These are phyloP conservation scores for Caenorhabditis drosophilae DNA, from an alignment of 2,888 invertebrate genomes.

Conservation along the genomic window DNA sequence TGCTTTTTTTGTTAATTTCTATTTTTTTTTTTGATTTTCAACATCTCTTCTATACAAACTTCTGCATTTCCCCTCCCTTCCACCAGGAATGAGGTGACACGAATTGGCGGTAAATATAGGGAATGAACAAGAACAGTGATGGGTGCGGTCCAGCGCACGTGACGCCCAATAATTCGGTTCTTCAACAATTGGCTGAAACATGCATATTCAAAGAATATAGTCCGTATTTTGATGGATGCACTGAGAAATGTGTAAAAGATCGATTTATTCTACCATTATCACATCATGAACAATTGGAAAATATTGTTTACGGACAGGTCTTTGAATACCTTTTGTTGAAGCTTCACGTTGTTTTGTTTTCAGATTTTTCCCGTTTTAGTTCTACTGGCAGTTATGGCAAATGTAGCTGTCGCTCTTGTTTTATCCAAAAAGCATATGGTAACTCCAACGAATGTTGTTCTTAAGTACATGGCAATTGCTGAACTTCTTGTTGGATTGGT, in stretches of 20 bases:
- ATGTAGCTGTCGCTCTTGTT: conserved; percentile 87
- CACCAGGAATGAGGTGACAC: too few species aligned
- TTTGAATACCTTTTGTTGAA: not conserved
- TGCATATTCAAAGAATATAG: conserved; percentile 9
- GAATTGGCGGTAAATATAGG: too few species aligned
- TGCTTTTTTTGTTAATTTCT: too few species aligned
- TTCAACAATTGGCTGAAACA: conserved; percentile 12
- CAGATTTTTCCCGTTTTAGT: conserved; percentile 77
- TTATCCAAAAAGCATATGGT: conserved; percentile 86
- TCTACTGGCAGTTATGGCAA: conserved; percentile 85
- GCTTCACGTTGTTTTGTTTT: conserved; percentile 8
- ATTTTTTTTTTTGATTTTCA: too few species aligned
- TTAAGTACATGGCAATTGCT: conserved; percentile 86
- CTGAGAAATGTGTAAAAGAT: conserved; percentile 24
- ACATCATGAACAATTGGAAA: conserved; percentile 35
- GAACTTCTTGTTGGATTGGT: conserved; percentile 90
- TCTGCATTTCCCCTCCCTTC: too few species aligned
- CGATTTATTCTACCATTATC: conserved; percentile 23
- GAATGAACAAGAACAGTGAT: not conserved
- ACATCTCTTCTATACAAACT: too few species aligned
- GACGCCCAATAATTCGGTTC: not conserved
- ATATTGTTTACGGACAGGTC: conserved; percentile 45
- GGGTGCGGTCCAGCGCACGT: conserved; percentile 1
- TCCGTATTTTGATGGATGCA: conserved; percentile 40
- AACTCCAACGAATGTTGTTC: conserved; percentile 66